Base-by-base conservation (phyloP, 2,888 invertebrate species). In the Drosophila buzzatii region DNA sequence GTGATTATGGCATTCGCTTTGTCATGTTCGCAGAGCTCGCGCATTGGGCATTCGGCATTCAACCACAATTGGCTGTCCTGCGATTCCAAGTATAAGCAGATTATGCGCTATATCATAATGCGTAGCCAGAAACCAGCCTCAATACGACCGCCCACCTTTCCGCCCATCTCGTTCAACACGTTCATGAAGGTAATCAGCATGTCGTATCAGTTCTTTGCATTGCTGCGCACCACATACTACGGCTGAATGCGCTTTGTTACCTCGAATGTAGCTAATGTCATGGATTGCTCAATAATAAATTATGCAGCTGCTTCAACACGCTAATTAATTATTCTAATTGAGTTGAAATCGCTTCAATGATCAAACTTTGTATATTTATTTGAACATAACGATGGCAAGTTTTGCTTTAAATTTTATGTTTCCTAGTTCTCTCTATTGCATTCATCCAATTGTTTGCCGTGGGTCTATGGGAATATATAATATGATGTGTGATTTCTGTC, bases 121-220 rank as follows among this genome's bases (percentile, higher is more conserved):
- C 87, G 92, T 8, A 90, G 91, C 45, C 92, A 92, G 39, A 90
- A 88, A 47, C 73, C 86, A 2, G 85, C 90, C 23, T 89, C 87
- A 0, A 86, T 92, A 33, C 82, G 87, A 10, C 91, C 92, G 4
- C 91, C 91, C 14, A 91, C 91, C 31, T 92, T 92, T 80, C 89
- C 91, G 53, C 89, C 91, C 27, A 89, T 92, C 9, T 92, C 91
- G 0, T 83, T 92, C 49, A 70, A 82, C 6, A 90, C 91, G 6
- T 92, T 91, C 56, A 91, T 89, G 88, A 92, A 90, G 63, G 91
- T 91, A 14, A 91, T 90, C 59, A 91, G 91, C 73, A 89, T 91
- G 90, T 91, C 91, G 2, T 91, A 91, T 63, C 91, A 91, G 60
- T 91, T 91, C 59, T 91, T 90, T 49, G 90, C 91, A 1, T 71